Percentiles rank a stretch among this genome's conserved stretches.
Evolutionary conservation across 2,113 vertebrate species (phyloP).

Genomic region (Lontra canadensis): DNA sequence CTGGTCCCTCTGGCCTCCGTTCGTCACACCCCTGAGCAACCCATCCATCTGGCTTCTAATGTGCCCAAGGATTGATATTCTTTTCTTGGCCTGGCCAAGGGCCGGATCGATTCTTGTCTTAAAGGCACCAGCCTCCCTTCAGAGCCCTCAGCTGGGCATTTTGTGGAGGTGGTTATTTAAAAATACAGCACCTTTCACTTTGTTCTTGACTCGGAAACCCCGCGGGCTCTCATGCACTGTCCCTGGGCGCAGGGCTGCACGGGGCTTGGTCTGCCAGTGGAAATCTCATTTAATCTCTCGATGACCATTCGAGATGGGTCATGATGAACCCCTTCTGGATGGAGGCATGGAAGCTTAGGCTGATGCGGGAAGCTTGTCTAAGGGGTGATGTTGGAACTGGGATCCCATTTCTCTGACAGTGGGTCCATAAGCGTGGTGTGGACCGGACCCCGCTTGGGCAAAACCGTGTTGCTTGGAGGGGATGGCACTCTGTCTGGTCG

Average conservation of each 20-base stretch:
- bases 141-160: neutral
- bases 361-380: neutral
- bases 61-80: conserved; percentile 2
- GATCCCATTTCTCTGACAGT: neutral
- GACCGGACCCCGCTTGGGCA: neutral
- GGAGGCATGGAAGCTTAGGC: neutral
- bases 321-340: neutral
- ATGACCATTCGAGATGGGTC: neutral
- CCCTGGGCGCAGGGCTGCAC: neutral
- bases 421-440: neutral
- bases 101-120: neutral
- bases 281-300: neutral
- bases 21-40: neutral
- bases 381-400: neutral
- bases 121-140: conserved; percentile 21
- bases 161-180: neutral
- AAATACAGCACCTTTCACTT: neutral
- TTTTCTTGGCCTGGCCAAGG: neutral
- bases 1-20: neutral
- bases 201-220: neutral
- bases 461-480: accelerated
- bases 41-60: neutral
- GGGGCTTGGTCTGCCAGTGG: accelerated
- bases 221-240: accelerated
- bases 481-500: accelerated